Base-by-base conservation (phyloP, 1,140 invertebrate species). In the Drosophila guanche region DNA sequence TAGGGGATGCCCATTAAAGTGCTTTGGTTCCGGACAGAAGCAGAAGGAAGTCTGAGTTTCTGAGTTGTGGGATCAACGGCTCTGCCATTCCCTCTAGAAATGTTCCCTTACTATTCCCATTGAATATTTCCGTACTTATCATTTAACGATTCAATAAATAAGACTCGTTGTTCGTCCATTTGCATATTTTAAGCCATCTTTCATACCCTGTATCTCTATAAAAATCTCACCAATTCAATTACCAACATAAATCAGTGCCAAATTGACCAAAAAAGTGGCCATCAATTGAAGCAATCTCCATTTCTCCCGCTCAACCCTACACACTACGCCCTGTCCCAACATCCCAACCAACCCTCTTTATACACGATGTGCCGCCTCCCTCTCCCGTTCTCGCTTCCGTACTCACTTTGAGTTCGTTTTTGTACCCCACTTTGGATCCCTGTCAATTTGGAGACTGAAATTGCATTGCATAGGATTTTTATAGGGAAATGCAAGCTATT, bases 401-500 rank as follows among this genome's bases (percentile, higher is more conserved):
- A 20, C 16, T 20, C 16, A 1, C 29, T 53, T 41, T 68, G 12
- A 4, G 5, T 22, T 29, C 10, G 27, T 8, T 12, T 52, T 37
- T 20, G 29, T 33, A 29, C 14, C 14, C 25, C 6, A 29, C 40
- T 29, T 41, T 73, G 70, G 68, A 73, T 56, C 72, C 63, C 68
- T 73, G 70, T 63, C 68, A 73, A 73, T 73, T 74, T 72, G 29
- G 42, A 72, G 69, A 16, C 69, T 73, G 68, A 63, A 72, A 73
- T 75, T 74, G 70, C 70, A 72, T 74, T 74, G 69, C 69, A 74
- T 74, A 75, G 75, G 60, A 59, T 75, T 75, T 54, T 54, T 66
- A 29, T 50, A 50, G 72, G 60, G 45, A 75, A 57, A 67, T 67
- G 72, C 70, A 50, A 57, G 48, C 51, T 53, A 59, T 75, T 75